Evolutionary conservation across 2,797 vertebrate species (phyloP).

Genomic region (Xenops minutus): DNA sequence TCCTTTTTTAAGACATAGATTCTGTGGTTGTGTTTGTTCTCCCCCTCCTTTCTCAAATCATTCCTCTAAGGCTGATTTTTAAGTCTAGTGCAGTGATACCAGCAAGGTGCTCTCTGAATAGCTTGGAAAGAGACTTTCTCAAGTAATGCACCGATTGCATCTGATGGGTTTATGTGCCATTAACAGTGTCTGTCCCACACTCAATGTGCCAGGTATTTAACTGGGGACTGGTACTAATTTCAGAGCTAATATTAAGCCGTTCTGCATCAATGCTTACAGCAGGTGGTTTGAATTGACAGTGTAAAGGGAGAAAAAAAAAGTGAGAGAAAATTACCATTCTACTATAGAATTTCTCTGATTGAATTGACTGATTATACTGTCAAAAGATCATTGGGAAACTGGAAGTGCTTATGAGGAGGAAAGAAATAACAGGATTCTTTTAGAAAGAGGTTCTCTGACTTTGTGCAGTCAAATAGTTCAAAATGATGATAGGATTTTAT

Average conservation of each 20-base stretch:
- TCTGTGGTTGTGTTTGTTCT: neutral
- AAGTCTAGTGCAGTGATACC: neutral
- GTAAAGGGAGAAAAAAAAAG: conserved; percentile 74
- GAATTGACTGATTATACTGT: conserved; percentile 85
- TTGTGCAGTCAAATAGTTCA: conserved; percentile 68
- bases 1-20: neutral
- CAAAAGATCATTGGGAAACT: conserved; percentile 76
- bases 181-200: conserved; percentile 77
- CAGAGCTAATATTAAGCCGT: conserved; percentile 94
- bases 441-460: conserved; percentile 55
- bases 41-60: neutral
- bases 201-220: conserved; percentile 89
- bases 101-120: conserved; percentile 49
- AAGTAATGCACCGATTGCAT: conserved; percentile 76
- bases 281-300: conserved; percentile 85
- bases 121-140: conserved; percentile 66
- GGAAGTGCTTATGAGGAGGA: conserved; percentile 64
- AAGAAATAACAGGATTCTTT: conserved; percentile 69
- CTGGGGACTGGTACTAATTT: conserved; percentile 95
- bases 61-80: conserved; percentile 35
- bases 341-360: conserved; percentile 85
- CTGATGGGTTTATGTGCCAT: conserved; percentile 84
- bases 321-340: conserved; percentile 84
- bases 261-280: conserved; percentile 88
- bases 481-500: conserved; percentile 57